Base-by-base conservation (phyloP, 37 sponge, comb jelly and placozoan species). In the Beroe forskalii region DNA sequence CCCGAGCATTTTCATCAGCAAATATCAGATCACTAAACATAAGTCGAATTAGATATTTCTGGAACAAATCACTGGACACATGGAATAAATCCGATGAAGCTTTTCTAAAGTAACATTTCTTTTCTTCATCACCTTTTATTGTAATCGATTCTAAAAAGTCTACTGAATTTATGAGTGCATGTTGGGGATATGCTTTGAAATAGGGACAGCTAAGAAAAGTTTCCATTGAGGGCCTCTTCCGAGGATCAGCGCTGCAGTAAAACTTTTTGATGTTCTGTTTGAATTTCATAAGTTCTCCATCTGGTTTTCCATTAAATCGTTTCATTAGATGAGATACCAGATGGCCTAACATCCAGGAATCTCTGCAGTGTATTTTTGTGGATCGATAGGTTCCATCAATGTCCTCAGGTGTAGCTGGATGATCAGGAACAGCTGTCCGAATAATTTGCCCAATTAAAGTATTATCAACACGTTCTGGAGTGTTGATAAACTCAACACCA, bases 1-100 rank as follows among this genome's bases (percentile, higher is more conserved):
- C 86, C 2, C 86, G 86, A 43, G 86, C 86, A 25, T 80, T 44
- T 44, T 80, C 86, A 44, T 80, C 86, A 25, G 86, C 86, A 80
- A 80, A 80, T 44, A 41, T 44, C 25, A 80, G 27, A 80, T 80
- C 86, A 44, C 55, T 44, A 48, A 80, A 80, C 44, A 80, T 80
- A 14, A 80, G 48, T 42, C 86, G 1, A 24, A 80, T 80, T 0
- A 80, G 86, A 43, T 80, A 80, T 27, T 44, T 41, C 40, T 80
- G 86, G 35, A 80, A 80, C n/a, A 44, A 44, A 25, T 80, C 86
- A 20, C 55, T 44, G 12, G 86, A 80, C n/a, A 80, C 86, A 1
- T 80, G 86, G 35, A 80, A 38, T 48, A 80, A 80, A 20, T 44
- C 86, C 3, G 86, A 38, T 4, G 55, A 44, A n/a, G 86, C 86